A percentile compares a stretch with the other conserved stretches of the same genome.
These are phyloP conservation scores for Castor canadensis DNA, from an alignment of 2,113 vertebrate species.

Conservation along the genomic window DNA sequence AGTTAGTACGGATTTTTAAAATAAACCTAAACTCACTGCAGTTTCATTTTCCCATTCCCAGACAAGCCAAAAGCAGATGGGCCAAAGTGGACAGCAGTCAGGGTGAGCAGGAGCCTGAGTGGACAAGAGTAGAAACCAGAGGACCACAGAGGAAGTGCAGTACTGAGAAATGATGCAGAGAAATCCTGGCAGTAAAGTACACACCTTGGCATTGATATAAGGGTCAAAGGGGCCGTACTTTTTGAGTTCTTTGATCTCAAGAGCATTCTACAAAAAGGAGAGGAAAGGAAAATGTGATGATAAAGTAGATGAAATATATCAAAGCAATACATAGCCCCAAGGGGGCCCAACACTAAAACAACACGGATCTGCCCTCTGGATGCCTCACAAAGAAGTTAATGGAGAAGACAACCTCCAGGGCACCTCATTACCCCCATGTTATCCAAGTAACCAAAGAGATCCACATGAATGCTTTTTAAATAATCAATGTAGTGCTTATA, in stretches of 20 bases:
- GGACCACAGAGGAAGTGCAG: conserved; percentile 57
- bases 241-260: conserved; percentile 99
- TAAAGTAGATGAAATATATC: conserved; percentile 87
- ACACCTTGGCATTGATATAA: conserved; percentile 99
- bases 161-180: conserved; percentile 80
- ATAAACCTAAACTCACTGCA: conserved; percentile 71
- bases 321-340: conserved; percentile 82
- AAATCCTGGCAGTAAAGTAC: conserved; percentile 89
- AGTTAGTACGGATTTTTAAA: conserved; percentile 61
- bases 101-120: conserved; percentile 71
- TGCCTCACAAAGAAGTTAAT: not conserved
- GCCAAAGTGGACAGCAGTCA: conserved; percentile 64
- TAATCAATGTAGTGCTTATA: not conserved
- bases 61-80: conserved; percentile 76
- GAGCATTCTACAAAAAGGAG: conserved; percentile 97
- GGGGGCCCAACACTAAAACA: conserved; percentile 61
- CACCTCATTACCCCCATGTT: not conserved
- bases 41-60: conserved; percentile 68
- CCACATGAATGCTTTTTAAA: not conserved
- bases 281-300: conserved; percentile 89
- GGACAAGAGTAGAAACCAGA: not conserved
- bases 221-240: conserved; percentile 99
- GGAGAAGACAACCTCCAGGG: not conserved
- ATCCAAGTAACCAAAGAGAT: not conserved
- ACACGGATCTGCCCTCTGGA: not conserved